These are phyloP conservation scores for Hymenopus coronatus DNA, from an alignment of 2,888 invertebrate genomes.

Conservation along the genomic window DNA sequence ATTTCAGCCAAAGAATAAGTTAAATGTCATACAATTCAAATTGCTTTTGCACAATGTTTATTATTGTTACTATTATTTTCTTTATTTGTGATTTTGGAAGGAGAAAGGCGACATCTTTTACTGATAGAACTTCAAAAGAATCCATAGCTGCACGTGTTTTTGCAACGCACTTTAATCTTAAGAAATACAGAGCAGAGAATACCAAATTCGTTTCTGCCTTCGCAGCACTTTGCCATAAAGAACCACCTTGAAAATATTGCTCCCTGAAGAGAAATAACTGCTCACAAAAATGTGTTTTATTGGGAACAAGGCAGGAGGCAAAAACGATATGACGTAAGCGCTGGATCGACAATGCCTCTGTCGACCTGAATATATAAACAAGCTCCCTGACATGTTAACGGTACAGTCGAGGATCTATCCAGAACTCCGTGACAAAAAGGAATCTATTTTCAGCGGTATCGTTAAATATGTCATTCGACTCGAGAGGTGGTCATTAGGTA, in stretches of 20 bases:
- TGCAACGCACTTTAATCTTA: too few species aligned
- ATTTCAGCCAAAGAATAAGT: too few species aligned
- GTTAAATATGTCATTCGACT: neutral
- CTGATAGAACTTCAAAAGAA: too few species aligned
- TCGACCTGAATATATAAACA: neutral
- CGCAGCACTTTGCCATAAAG: neutral
- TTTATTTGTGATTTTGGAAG: too few species aligned
- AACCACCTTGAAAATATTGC: neutral
- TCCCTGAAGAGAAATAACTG: neutral
- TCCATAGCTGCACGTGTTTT: too few species aligned
- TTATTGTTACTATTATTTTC: too few species aligned
- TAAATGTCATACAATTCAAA: too few species aligned
- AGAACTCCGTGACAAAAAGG: neutral
- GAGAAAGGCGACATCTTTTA: too few species aligned
- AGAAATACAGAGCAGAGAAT: neutral
- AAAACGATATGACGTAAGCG: neutral
- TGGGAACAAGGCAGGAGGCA: neutral
- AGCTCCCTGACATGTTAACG: neutral
- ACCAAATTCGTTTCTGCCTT: neutral
- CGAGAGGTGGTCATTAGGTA: neutral
- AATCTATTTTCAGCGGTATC: neutral
- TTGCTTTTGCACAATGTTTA: too few species aligned
- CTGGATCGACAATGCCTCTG: neutral
- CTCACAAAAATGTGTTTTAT: neutral
- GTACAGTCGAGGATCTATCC: neutral